phyloP scores from a whole-genome alignment of 1,140 invertebrate species.

The roundworm (Caenorhabditis elegans) region WBcel235 BX284605.5:14730501-14731000 shows the following conservation, averaged over 20 bases:
- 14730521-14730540: too few relatives aligned
- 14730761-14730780: conserved; percentile 60
- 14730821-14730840: not conserved
- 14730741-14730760: conserved; percentile 63
- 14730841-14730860: too few relatives aligned
- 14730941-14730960: conserved; percentile 64
- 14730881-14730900: conserved; percentile 60
- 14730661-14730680: conserved; percentile 60
- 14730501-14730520: too few relatives aligned
- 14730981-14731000: conserved; percentile 56
- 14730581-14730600: conserved; percentile 4
- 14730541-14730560: too few relatives aligned
- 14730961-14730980: conserved; percentile 59
- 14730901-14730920: conserved; percentile 66
- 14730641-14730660: conserved; percentile 64
- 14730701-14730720: not conserved
- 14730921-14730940: conserved; percentile 59
- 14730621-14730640: conserved; percentile 66
- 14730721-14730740: conserved; percentile 35
- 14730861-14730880: not conserved
- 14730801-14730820: conserved; percentile 61
- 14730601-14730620: conserved; percentile 66
- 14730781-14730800: conserved; percentile 65
- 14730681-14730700: conserved; percentile 42
- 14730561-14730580: not conserved